phyloP scores from a whole-genome alignment of 1,140 invertebrate genomes.

The Drosophila prosaltans region DNA sequence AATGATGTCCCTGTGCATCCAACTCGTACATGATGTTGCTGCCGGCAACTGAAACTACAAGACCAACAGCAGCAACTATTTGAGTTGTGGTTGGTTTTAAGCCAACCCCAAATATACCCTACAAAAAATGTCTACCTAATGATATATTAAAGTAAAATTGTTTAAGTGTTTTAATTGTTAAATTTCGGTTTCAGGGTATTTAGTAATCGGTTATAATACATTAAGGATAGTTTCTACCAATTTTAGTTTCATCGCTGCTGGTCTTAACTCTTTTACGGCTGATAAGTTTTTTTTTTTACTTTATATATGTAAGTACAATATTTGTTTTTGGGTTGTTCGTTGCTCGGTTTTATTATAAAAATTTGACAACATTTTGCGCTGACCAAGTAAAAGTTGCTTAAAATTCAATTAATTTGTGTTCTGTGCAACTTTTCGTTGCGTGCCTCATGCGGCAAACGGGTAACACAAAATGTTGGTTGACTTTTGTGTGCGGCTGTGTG shows the following conservation, averaged over 20 bases:
- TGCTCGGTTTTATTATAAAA: slow-evolving; percentile 52
- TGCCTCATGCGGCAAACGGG: slow-evolving; percentile 42
- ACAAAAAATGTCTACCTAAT: neutral
- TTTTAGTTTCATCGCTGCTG: neutral
- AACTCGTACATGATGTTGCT: slow-evolving; percentile 52
- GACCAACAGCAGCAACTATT: slow-evolving; percentile 37
- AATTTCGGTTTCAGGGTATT: neutral
- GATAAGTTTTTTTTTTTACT: neutral
- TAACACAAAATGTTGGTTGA: slow-evolving; percentile 31
- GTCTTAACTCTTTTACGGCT: neutral
- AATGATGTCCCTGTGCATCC: slow-evolving; percentile 76
- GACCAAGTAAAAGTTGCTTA: slow-evolving; percentile 65
- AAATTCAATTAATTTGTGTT: slow-evolving; percentile 80
- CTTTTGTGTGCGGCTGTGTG: neutral
- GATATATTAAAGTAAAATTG: too few relatives aligned
- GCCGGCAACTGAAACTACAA: slow-evolving; percentile 27
- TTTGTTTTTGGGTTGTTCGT: slow-evolving; percentile 24
- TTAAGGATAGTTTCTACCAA: neutral
- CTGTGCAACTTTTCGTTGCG: slow-evolving; percentile 67
- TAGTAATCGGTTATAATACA: neutral
- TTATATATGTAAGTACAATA: slow-evolving; percentile 16
- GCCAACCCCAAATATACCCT: slow-evolving; percentile 40
- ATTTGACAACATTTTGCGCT: slow-evolving; percentile 62
- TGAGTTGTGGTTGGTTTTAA: slow-evolving; percentile 22
- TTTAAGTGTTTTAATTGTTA: too few relatives aligned